These are phyloP conservation scores for Gymnoscopelus braueri DNA, from an alignment of 2,797 vertebrate genomes.

Conservation along the genomic window DNA sequence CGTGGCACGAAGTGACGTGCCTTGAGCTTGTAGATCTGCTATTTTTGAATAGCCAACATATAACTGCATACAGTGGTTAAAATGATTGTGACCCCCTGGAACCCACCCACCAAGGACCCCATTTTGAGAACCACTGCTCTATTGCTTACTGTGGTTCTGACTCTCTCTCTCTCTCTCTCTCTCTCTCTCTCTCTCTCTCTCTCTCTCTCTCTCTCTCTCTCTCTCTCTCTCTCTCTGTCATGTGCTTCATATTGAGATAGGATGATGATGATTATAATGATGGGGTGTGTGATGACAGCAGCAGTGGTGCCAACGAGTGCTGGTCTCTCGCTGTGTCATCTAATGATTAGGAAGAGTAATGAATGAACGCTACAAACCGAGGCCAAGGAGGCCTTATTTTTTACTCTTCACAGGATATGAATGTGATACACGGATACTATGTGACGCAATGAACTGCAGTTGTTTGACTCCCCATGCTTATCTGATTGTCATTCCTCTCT, in stretches of 20 bases:
- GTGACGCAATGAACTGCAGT: neutral
- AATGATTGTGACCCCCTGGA: too few species aligned
- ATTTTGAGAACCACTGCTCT: too few species aligned
- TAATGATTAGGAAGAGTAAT: neutral
- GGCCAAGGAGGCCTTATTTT: neutral
- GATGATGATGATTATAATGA: constrained; percentile 1
- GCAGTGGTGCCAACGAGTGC: neutral
- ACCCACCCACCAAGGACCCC: too few species aligned
- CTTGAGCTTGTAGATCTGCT: too few species aligned
- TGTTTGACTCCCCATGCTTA: neutral
- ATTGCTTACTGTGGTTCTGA: too few species aligned
- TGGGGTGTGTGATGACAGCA: neutral
- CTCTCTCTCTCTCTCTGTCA: neutral
- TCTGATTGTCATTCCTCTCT: neutral
- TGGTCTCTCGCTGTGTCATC: neutral
- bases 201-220: neutral
- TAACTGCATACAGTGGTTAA: too few species aligned
- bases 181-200: neutral
- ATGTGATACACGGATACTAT: neutral
- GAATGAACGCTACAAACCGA: neutral
- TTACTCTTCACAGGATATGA: constrained; percentile 2
- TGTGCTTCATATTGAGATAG: too few species aligned
- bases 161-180: neutral
- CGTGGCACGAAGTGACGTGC: too few species aligned
- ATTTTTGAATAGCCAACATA: too few species aligned